Evolutionary conservation across 2,888 invertebrate species (phyloP).

Genomic region (Brachyopa scutellaris): DNA sequence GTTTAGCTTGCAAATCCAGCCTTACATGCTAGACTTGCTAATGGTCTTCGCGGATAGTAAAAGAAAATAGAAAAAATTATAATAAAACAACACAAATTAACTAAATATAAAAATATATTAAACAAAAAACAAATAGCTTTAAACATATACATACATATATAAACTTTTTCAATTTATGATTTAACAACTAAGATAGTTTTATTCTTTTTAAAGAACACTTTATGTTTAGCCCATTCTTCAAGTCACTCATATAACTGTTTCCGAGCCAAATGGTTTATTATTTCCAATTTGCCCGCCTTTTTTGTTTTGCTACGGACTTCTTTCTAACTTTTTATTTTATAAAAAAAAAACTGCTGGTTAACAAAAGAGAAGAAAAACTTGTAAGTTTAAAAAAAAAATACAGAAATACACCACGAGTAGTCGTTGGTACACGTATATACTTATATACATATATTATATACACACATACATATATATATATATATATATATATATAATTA

Average conservation of each 20-base stretch:
- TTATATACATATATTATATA: conserved; percentile 38
- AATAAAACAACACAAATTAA: conserved; percentile 12
- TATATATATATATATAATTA: conserved; percentile 57
- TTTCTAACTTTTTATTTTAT: not conserved
- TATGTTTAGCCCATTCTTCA: conserved; percentile 15
- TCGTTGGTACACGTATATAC: conserved; percentile 46
- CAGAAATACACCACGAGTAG: conserved; percentile 37
- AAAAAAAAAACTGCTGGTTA: conserved; percentile 60
- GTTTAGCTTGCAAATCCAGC: conserved; percentile 54
- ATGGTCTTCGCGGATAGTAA: conserved; percentile 2
- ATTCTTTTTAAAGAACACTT: not conserved
- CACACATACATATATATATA: conserved; percentile 48
- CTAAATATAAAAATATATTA: conserved; percentile 16
- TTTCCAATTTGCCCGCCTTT: not conserved
- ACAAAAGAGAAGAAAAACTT: conserved; percentile 68
- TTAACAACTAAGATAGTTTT: conserved; percentile 40
- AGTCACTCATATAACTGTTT: conserved; percentile 57
- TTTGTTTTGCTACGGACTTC: too few relatives aligned
- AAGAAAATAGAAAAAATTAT: conserved; percentile 15
- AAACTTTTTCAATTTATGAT: conserved; percentile 67
- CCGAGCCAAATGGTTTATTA: conserved; percentile 54
- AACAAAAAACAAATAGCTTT: conserved; percentile 42
- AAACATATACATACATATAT: conserved; percentile 38
- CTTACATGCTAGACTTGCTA: conserved; percentile 34
- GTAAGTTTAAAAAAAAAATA: conserved; percentile 46